Evolutionary conservation across 2,888 invertebrate genomes (phyloP).

Genomic region (Lumbricus terrestris): DNA sequence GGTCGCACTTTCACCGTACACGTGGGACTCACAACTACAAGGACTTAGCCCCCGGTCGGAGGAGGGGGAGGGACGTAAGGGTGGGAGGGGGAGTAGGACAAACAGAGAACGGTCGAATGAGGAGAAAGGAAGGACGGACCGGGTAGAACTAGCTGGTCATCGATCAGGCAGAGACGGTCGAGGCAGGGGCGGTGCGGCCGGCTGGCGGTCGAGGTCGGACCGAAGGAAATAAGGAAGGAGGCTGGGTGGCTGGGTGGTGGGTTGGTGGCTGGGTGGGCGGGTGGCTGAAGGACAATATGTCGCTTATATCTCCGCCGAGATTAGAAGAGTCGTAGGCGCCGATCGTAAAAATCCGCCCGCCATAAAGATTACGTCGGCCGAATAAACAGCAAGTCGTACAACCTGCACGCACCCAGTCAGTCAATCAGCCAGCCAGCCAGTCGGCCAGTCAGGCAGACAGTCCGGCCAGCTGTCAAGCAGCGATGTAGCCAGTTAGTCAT

Average conservation of each 20-base stretch:
- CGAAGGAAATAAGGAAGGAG: too few relatives aligned
- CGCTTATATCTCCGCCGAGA: neutral
- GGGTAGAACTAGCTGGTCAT: neutral
- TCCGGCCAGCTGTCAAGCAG: neutral
- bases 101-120: too few relatives aligned
- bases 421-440: neutral
- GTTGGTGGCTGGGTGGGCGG: too few relatives aligned
- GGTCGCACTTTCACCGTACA: neutral
- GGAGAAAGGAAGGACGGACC: neutral
- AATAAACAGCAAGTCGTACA: neutral
- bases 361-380: neutral
- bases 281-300: neutral
- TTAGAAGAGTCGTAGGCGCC: neutral
- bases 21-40: neutral
- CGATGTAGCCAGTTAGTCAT: neutral
- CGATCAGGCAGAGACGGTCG: neutral
- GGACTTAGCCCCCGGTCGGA: neutral
- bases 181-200: neutral
- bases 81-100: too few relatives aligned
- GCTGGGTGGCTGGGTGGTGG: too few relatives aligned
- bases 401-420: neutral
- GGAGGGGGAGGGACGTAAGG: too few relatives aligned
- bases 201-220: too few relatives aligned
- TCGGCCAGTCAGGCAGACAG: neutral
- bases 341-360: neutral